phyloP scores from a whole-genome alignment of 2,888 invertebrate species.

The Escarpia spicata region DNA sequence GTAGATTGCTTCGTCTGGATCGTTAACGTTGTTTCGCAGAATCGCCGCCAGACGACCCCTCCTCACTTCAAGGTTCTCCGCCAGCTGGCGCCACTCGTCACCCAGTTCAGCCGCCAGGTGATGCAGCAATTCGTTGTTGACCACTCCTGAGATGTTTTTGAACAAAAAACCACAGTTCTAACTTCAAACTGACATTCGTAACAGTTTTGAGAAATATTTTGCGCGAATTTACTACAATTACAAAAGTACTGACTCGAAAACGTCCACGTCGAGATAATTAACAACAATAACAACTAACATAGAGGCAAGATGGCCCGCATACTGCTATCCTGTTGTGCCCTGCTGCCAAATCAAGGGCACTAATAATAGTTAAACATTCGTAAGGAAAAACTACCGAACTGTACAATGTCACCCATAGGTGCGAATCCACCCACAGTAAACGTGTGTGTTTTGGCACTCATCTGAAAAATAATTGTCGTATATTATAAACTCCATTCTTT shows the following conservation, averaged over 20 bases:
- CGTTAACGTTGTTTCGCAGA: slow-evolving; percentile 54
- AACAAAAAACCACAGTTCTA: background rate
- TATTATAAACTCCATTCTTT: too few relatives aligned
- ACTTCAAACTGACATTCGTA: background rate
- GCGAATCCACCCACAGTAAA: too few relatives aligned
- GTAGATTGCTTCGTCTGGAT: slow-evolving; percentile 51
- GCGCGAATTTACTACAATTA: background rate
- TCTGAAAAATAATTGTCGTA: too few relatives aligned
- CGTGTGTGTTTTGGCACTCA: too few relatives aligned
- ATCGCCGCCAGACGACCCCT: slow-evolving; percentile 59
- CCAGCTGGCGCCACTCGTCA: slow-evolving; percentile 58
- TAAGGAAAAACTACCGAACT: too few relatives aligned
- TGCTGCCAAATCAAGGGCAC: too few relatives aligned
- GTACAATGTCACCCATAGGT: too few relatives aligned
- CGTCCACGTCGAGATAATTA: too few relatives aligned
- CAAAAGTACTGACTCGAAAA: background rate
- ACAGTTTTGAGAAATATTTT: background rate
- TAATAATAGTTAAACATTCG: too few relatives aligned
- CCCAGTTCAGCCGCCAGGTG: slow-evolving; percentile 54
- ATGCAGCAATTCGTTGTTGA: slow-evolving; percentile 51
- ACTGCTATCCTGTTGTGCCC: too few relatives aligned
- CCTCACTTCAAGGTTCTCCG: slow-evolving; percentile 52
- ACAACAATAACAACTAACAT: too few relatives aligned
- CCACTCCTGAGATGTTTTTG: slow-evolving; percentile 45
- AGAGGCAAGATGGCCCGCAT: too few relatives aligned